phyloP scores from a whole-genome alignment of 2,113 vertebrate genomes.

The Burhinus oedicnemus region DNA sequence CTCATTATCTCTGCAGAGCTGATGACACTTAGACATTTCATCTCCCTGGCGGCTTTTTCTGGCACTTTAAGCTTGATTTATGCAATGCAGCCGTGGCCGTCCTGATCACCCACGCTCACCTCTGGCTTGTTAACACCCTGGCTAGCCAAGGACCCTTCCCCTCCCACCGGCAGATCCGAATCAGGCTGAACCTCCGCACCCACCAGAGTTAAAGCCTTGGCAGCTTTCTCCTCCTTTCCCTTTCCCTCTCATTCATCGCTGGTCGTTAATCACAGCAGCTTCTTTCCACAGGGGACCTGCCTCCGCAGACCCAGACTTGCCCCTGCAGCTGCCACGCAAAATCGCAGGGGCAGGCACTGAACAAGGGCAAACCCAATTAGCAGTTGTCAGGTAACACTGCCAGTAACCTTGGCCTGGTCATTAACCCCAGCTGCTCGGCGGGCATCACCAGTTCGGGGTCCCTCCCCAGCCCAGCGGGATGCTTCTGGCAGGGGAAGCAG shows the following conservation, averaged over 20 bases:
- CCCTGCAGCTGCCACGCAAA: not conserved
- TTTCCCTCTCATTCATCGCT: not conserved
- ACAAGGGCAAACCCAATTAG: not conserved
- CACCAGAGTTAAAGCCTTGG: not conserved
- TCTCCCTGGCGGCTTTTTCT: not conserved
- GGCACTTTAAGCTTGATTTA: conserved; percentile 12
- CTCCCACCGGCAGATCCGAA: not conserved
- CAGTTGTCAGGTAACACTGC: not conserved
- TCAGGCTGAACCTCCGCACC: not conserved
- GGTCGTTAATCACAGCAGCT: conserved; percentile 12
- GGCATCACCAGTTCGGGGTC: not conserved
- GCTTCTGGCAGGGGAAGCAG: not conserved
- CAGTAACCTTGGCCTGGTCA: not conserved
- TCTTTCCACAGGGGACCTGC: not conserved
- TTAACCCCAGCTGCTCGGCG: not conserved
- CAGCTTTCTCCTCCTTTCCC: not conserved
- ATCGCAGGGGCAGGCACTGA: not conserved
- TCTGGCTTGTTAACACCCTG: conserved; percentile 19
- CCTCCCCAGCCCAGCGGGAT: not conserved
- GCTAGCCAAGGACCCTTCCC: not conserved
- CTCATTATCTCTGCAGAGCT: conserved; percentile 33
- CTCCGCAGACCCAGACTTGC: not conserved
- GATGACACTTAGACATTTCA: conserved; percentile 37
- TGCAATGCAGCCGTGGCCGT: accelerated
- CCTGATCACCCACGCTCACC: not conserved